These are phyloP conservation scores for Oxytorus armatus DNA, from an alignment of 2,888 invertebrate genomes.

Conservation along the genomic window DNA sequence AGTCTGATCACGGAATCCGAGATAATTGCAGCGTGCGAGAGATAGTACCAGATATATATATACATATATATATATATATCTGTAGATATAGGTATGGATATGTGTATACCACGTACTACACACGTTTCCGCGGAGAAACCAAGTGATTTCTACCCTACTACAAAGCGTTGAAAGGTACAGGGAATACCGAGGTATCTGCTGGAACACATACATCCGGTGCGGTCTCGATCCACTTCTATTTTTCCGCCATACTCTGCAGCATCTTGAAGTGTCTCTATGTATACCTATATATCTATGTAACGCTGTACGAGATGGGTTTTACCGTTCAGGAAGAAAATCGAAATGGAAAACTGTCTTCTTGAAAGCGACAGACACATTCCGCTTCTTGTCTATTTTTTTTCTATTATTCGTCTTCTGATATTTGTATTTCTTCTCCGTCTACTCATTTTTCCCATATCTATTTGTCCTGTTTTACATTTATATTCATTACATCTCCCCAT, in stretches of 20 bases:
- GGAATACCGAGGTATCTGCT: conserved; percentile 25
- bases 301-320: conserved; percentile 1
- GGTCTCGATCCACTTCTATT: conserved; percentile 46
- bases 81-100: too few relatives aligned
- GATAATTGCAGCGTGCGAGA: conserved; percentile 70
- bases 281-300: neutral
- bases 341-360: conserved; percentile 35
- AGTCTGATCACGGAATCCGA: conserved; percentile 70
- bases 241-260: conserved; percentile 20
- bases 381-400: neutral
- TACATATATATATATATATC: neutral
- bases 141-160: conserved; percentile 62
- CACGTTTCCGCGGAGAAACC: conserved; percentile 37
- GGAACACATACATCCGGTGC: conserved; percentile 52
- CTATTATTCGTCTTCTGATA: neutral
- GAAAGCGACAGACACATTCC: conserved; percentile 2
- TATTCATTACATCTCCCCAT: neutral
- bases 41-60: conserved; percentile 38
- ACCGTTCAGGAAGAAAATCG: conserved; percentile 8
- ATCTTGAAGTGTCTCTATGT: conserved; percentile 3
- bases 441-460: neutral
- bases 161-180: conserved; percentile 41
- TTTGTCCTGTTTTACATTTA: neutral
- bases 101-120: conserved; percentile 30
- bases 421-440: neutral